Base-by-base conservation (phyloP, 2,888 invertebrate species). In the Mechanitis mazaeus region DNA sequence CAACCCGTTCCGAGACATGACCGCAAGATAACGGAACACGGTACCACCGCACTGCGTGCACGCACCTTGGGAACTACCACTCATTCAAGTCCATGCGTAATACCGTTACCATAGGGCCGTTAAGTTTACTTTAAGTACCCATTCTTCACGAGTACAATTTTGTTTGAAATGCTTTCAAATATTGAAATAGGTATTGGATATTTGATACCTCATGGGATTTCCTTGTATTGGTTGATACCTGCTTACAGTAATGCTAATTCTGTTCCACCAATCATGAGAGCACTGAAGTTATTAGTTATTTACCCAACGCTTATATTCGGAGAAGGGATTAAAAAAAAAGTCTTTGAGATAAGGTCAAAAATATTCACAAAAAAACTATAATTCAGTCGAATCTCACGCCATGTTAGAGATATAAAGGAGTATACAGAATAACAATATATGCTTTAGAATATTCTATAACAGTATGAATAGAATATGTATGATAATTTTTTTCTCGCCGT, bases 11-110 rank as follows among this genome's bases (percentile, higher is more conserved):
- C 72, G 79, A 80, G 84, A 82, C 83, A 84, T 84, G 86, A 87
- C 87, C 87, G 87, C 82, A 84, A 84, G 78, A 78, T 88, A 87
- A 88, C 88, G 87, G 88, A 74, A 79, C 79, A 72, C 72, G 69
- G 74, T 76, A 78, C 79, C 80, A 78, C 79, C 76, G 65, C 68
- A 63, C 64, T 63, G 65, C 77, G 74, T 71, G 75, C 72, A 72
- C 72, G 69, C 72, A 67, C 68, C 74, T 77, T 79, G 77, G 78
- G 76, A 71, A 68, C 68, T 57, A 64, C 68, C 68, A 68, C 69
- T 71, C 70, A 69, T 69, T 61, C 63, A 63, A 66, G 67, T 64
- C 69, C 74, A 69, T 55, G 61, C 60, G 64, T 65, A 60, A 62
- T 69, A 74, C 75, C 71, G 71, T 73, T 72, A 75, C 71, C 67